Conservation (phyloP, 2,888 invertebrate genomes). For the Cephus nigrinus region DNA sequence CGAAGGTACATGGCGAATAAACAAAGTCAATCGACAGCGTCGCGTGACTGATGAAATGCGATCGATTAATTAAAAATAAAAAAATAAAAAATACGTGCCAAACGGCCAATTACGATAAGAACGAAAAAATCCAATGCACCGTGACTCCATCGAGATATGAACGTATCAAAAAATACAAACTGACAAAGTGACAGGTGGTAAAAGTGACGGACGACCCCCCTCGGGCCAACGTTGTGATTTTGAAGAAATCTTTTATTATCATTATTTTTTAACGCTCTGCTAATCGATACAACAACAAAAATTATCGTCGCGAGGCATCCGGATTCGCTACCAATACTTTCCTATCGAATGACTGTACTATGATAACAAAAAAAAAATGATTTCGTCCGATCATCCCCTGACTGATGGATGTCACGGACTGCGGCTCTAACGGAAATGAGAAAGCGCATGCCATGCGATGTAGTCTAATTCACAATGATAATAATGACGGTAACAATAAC, state of each 20-base stretch:
- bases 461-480: constrained; percentile 28
- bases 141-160: background rate
- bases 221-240: background rate
- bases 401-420: background rate
- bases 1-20: background rate
- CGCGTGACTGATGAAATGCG: background rate
- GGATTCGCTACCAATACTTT: background rate
- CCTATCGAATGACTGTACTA: background rate
- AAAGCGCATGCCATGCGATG: constrained; percentile 60
- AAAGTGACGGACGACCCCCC: too few relatives aligned
- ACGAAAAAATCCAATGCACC: background rate
- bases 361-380: background rate
- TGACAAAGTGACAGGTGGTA: too few relatives aligned
- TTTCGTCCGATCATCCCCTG: background rate
- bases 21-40: background rate
- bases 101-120: background rate
- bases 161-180: too few relatives aligned
- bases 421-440: constrained; percentile 11
- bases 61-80: constrained; percentile 10
- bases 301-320: background rate
- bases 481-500: constrained; percentile 16
- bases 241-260: background rate
- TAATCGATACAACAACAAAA: background rate
- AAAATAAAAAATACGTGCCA: constrained; percentile 8
- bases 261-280: background rate